phyloP scores from a whole-genome alignment of 35 echinoderm and acorn worm genomes.

The Apostichopus japonicus region DNA sequence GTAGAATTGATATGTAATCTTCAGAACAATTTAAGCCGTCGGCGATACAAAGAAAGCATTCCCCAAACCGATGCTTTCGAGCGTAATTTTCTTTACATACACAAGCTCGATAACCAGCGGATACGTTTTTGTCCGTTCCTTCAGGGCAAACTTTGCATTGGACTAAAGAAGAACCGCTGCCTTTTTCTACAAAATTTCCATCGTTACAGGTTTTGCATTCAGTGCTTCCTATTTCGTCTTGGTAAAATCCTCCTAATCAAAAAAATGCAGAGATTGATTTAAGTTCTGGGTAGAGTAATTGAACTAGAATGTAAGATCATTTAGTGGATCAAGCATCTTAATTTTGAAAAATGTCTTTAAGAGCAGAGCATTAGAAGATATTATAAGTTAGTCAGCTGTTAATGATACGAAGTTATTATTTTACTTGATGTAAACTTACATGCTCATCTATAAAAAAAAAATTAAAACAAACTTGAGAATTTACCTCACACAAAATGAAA shows the following conservation, averaged over 20 bases:
- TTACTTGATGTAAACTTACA: no score
- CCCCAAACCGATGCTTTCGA: constrained; percentile 40
- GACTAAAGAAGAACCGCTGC: background rate
- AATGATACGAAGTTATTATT: no score
- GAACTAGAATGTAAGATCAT: no score
- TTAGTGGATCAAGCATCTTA: no score
- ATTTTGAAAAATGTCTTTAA: no score
- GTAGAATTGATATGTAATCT: constrained; percentile 38
- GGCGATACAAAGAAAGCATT: constrained; percentile 7
- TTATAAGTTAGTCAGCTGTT: no score
- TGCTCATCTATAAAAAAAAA: no score
- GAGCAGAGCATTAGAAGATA: no score
- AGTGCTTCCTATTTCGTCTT: background rate
- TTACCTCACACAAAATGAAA: no score
- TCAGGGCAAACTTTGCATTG: constrained; percentile 61
- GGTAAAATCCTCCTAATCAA: constrained; percentile 52
- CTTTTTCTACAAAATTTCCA: constrained; percentile 29
- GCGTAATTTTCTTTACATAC: constrained; percentile 33
- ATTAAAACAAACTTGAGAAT: no score
- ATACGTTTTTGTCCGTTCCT: constrained; percentile 30
- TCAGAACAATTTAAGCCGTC: constrained; percentile 48
- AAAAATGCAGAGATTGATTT: background rate
- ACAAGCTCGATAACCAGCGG: constrained; percentile 55
- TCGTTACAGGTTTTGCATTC: constrained; percentile 27
- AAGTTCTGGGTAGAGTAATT: no score